Evolutionary conservation across 2,888 invertebrate genomes (phyloP).

Genomic region (Trissolcus brochymenae): DNA sequence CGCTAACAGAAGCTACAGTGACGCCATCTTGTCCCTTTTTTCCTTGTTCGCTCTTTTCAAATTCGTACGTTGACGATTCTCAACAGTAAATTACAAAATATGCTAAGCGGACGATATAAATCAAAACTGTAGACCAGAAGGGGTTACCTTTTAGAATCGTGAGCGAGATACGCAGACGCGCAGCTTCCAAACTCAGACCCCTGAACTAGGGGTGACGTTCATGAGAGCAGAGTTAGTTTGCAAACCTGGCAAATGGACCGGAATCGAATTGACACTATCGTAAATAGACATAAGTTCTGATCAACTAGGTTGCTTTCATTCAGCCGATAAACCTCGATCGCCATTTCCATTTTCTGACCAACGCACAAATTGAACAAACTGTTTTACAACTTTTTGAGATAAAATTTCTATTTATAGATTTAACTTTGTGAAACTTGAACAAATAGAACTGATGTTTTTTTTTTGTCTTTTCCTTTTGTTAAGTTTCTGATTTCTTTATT

Average conservation of each 20-base stretch:
- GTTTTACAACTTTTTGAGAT: too few relatives aligned
- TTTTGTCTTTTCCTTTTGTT: too few relatives aligned
- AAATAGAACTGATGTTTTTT: too few relatives aligned
- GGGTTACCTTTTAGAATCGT: conserved; percentile 33
- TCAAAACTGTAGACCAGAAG: conserved; percentile 71
- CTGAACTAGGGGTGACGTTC: conserved; percentile 58
- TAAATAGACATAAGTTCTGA: too few relatives aligned
- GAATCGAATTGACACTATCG: conserved; percentile 62
- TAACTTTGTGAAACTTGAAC: too few relatives aligned
- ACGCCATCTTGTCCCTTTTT: conserved; percentile 56
- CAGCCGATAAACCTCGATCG: too few relatives aligned
- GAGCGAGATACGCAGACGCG: conserved; percentile 46
- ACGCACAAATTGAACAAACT: too few relatives aligned
- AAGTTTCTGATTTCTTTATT: not conserved
- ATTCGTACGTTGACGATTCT: conserved; percentile 74
- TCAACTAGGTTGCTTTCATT: not conserved
- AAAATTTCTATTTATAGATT: too few relatives aligned
- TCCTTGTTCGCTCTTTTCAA: conserved; percentile 59
- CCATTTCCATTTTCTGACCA: too few relatives aligned
- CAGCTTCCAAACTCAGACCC: conserved; percentile 61
- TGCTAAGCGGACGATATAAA: conserved; percentile 77
- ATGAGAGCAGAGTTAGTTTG: conserved; percentile 68
- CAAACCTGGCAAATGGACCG: conserved; percentile 75
- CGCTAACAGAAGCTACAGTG: conserved; percentile 63
- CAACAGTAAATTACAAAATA: conserved; percentile 77